Percentiles rank a stretch among this genome's conserved stretches.
Conservation (phyloP, 2,888 invertebrate species). For the Neocrepidodera transversa region DNA sequence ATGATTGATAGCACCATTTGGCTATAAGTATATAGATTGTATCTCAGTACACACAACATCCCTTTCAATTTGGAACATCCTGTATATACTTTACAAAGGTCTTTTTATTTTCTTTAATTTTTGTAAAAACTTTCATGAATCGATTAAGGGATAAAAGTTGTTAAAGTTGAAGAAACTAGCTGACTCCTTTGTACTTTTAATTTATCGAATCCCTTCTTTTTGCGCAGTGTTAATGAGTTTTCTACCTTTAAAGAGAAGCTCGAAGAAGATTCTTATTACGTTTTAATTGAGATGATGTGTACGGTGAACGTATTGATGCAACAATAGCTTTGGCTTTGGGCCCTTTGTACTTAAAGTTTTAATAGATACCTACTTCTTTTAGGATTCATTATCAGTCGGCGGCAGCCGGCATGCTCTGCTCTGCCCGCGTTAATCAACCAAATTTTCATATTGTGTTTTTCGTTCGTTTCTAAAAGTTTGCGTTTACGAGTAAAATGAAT, state of each 20-base stretch:
- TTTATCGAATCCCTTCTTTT: conserved; percentile 55
- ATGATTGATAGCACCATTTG: too few relatives aligned
- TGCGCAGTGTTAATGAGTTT: conserved; percentile 61
- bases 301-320: conserved; percentile 58
- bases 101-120: too few relatives aligned
- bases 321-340: conserved; percentile 44
- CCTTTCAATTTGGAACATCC: too few relatives aligned
- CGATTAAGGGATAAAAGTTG: conserved; percentile 8
- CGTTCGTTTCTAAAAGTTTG: conserved; percentile 49
- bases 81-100: too few relatives aligned
- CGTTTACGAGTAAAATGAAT: conserved; percentile 57
- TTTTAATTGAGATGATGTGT: conserved; percentile 63
- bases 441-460: conserved; percentile 54
- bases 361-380: conserved; percentile 61
- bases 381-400: conserved; percentile 60
- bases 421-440: conserved; percentile 58
- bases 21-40: too few relatives aligned
- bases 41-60: too few relatives aligned
- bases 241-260: conserved; percentile 48
- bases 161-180: conserved; percentile 29
- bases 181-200: conserved; percentile 51
- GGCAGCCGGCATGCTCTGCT: conserved; percentile 46
- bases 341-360: conserved; percentile 61
- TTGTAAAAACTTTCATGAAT: too few relatives aligned
- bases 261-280: conserved; percentile 61